Evolutionary conservation across 2,113 vertebrate species (phyloP), one percentile per base, ranked within the genome.

Genomic region (Asarcornis scutulata): DNA sequence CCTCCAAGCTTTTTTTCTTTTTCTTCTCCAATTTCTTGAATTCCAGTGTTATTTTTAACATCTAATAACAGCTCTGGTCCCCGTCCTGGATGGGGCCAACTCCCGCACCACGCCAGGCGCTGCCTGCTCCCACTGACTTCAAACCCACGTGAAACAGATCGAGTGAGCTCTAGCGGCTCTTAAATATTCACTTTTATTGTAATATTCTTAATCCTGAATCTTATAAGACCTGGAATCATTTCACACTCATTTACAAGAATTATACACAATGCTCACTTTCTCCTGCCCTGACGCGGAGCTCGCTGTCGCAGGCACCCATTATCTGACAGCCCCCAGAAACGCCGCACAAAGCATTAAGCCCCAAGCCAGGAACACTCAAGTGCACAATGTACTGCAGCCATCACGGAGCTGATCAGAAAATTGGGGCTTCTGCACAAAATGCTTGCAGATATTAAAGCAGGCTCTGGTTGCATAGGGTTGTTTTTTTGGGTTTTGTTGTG

Each of bases 11-110:
- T 16, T 67, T 60, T 55, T 44, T 27, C 42, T 23, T 4, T 7
- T 2, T 1, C 11, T 36, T 13, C 7, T 20, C 26, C 20, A 5
- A 25, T 82, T 53, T 50, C 68, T 63, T 42, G 8, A 27, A 67
- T 83, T 88, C 56, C 67, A 68, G 7, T 14, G 36, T 71, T 92
- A 83, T 77, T 95, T 96, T 94, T 89, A 86, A 73, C 53, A 62
- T 55, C 7, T 83, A 85, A 66, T 50, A 83, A 68, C 58, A 88
- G 71, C 40, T 76, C 81, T 73, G 71, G 13, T 66, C 27, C 44
- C 17, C 20, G 32, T 6, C 22, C 58, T 18, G 21, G 58, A 38
- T 63, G 48, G 62, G 53, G 8, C 69, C 68, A 73, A 87, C 14
- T 76, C 58, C 71, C 58, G 69, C 0, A 8, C 79, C 9, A 71